These are phyloP conservation scores for Chelon labrosus DNA, from an alignment of 2,797 vertebrate genomes.

Conservation along the genomic window DNA sequence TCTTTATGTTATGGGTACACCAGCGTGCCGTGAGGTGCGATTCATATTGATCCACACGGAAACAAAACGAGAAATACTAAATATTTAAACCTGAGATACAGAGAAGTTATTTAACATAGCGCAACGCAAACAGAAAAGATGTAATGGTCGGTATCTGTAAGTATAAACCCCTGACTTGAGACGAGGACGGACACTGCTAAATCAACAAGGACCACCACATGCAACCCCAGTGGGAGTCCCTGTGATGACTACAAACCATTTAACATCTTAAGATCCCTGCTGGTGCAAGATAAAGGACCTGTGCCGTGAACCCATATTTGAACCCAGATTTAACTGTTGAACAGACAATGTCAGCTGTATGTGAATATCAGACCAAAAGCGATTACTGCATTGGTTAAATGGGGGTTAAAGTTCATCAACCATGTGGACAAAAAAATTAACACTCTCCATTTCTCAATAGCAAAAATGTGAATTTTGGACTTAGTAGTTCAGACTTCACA, in stretches of 20 bases:
- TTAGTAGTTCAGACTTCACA: too few relatives aligned
- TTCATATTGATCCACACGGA: slow-evolving; percentile 12
- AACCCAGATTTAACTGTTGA: too few relatives aligned
- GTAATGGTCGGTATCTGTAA: slow-evolving; percentile 1
- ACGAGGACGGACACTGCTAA: neutral
- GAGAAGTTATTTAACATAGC: neutral
- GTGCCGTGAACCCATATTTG: too few relatives aligned
- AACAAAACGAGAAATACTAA: slow-evolving; percentile 1
- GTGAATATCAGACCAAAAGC: slow-evolving; percentile 1
- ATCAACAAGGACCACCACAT: neutral
- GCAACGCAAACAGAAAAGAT: neutral
- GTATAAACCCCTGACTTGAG: neutral
- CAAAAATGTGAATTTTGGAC: too few relatives aligned
- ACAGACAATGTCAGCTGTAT: neutral
- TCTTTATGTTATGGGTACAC: slow-evolving; percentile 35
- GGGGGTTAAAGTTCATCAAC: neutral
- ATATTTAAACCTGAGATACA: slow-evolving; percentile 13
- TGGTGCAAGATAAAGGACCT: neutral
- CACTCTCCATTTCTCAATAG: too few relatives aligned
- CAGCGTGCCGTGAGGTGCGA: slow-evolving; percentile 21
- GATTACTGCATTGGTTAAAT: neutral
- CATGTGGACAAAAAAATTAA: too few relatives aligned
- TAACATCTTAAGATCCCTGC: slow-evolving; percentile 6
- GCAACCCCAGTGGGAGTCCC: neutral
- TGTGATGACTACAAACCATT: slow-evolving; percentile 3